phyloP scores from a whole-genome alignment of 2,113 vertebrate genomes.

The Corydoras maculifer region DNA sequence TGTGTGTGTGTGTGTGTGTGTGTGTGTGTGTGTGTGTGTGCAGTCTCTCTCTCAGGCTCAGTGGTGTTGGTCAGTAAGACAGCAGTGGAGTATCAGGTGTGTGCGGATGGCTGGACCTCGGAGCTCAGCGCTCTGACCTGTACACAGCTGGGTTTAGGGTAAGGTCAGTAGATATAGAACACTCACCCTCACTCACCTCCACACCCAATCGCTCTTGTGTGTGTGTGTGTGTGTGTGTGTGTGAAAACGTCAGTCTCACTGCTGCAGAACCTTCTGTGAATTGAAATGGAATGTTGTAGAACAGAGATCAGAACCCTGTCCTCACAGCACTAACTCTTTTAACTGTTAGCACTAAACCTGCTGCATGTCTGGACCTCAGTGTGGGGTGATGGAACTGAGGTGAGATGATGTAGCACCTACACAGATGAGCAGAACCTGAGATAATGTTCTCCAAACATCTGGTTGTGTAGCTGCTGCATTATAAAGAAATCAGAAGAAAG shows the following conservation, averaged over 20 bases:
- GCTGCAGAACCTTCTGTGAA: too few relatives aligned
- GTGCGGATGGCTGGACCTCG: constrained; percentile 84
- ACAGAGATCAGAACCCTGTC: too few relatives aligned
- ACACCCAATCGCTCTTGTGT: neutral
- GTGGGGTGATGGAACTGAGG: too few relatives aligned
- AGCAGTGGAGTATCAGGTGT: constrained; percentile 75
- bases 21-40: constrained; percentile 16
- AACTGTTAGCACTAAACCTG: too few relatives aligned
- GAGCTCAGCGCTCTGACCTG: constrained; percentile 80
- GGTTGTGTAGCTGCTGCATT: neutral
- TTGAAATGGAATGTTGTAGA: too few relatives aligned
- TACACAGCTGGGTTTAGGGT: constrained; percentile 92
- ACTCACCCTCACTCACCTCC: constrained; percentile 34
- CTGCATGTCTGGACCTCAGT: too few relatives aligned
- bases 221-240: neutral
- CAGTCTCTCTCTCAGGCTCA: constrained; percentile 75
- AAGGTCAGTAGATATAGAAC: constrained; percentile 79
- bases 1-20: constrained; percentile 1
- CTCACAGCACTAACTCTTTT: too few relatives aligned
- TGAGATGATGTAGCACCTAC: too few relatives aligned
- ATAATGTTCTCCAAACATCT: too few relatives aligned
- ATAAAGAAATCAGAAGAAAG: too few relatives aligned
- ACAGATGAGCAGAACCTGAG: too few relatives aligned
- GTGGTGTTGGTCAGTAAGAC: constrained; percentile 74
- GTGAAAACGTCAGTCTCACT: neutral